phyloP scores from a whole-genome alignment of 2,888 invertebrate genomes.

The Drosophila recens region DNA sequence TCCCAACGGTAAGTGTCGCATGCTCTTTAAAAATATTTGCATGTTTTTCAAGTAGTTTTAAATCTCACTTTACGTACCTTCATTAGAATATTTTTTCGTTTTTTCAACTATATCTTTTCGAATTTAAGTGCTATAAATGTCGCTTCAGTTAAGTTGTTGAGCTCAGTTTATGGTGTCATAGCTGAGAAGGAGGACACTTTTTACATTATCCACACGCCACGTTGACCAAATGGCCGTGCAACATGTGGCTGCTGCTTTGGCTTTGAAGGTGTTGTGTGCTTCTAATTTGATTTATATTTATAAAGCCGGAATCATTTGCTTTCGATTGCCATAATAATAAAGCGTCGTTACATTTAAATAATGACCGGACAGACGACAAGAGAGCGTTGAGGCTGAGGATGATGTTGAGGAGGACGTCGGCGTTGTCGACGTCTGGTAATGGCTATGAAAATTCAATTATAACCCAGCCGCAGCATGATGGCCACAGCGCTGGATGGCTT shows the following conservation, averaged over 20 bases:
- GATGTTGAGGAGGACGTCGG: slow-evolving; percentile 7
- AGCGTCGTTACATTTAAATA: slow-evolving; percentile 81
- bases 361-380: slow-evolving; percentile 64
- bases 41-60: slow-evolving; percentile 1
- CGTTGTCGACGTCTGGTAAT: slow-evolving; percentile 62
- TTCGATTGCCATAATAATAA: slow-evolving; percentile 80
- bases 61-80: slow-evolving; percentile 4
- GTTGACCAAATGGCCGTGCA: slow-evolving; percentile 72
- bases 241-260: slow-evolving; percentile 65
- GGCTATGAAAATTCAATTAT: slow-evolving; percentile 82
- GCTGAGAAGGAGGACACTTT: slow-evolving; percentile 28
- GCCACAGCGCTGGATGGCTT: slow-evolving; percentile 47
- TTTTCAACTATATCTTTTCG: slow-evolving; percentile 2
- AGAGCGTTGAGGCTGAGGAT: slow-evolving; percentile 29
- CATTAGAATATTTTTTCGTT: slow-evolving; percentile 7
- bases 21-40: neutral
- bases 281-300: slow-evolving; percentile 81
- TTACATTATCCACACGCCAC: slow-evolving; percentile 56
- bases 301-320: slow-evolving; percentile 81
- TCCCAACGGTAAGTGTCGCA: slow-evolving; percentile 47
- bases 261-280: slow-evolving; percentile 35
- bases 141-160: slow-evolving; percentile 52
- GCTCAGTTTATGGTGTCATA: slow-evolving; percentile 48
- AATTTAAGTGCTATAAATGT: slow-evolving; percentile 40
- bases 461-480: slow-evolving; percentile 78